phyloP scores from a whole-genome alignment of 2,888 invertebrate genomes.

The Atethmia centrago region DNA sequence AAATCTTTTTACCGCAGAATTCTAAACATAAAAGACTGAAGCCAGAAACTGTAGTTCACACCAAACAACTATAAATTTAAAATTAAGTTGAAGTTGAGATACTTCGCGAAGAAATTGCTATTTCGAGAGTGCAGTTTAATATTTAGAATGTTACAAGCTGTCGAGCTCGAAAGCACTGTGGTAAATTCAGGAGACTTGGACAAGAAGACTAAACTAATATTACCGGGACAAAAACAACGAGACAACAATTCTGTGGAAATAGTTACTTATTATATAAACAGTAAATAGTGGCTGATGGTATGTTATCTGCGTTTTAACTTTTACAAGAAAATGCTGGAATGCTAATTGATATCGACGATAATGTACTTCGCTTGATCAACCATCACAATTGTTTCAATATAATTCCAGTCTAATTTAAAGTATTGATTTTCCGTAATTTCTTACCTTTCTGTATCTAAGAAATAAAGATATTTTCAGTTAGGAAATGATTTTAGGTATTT shows the following conservation, averaged over 20 bases:
- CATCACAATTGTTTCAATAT: background rate
- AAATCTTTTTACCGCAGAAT: slow-evolving; percentile 39
- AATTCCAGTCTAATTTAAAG: background rate
- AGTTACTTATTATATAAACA: slow-evolving; percentile 19
- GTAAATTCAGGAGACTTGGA: slow-evolving; percentile 35
- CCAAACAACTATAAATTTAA: slow-evolving; percentile 66
- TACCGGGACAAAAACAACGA: slow-evolving; percentile 38
- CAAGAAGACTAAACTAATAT: slow-evolving; percentile 57
- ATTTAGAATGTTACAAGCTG: slow-evolving; percentile 68
- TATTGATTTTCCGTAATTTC: background rate
- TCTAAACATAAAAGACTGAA: slow-evolving; percentile 46
- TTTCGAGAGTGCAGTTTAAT: slow-evolving; percentile 68
- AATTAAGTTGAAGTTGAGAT: slow-evolving; percentile 66
- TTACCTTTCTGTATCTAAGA: background rate
- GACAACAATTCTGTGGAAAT: slow-evolving; percentile 7
- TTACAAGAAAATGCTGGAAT: background rate
- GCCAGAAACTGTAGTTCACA: slow-evolving; percentile 65
- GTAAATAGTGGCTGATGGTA: background rate
- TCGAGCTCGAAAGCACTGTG: slow-evolving; percentile 62
- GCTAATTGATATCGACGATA: background rate
- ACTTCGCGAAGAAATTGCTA: slow-evolving; percentile 63
- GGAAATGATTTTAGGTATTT: background rate
- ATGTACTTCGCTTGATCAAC: background rate
- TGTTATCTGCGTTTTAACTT: background rate
- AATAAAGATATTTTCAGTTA: background rate